Percentiles rank a stretch among this genome's conserved stretches.
Evolutionary conservation across 2,797 vertebrate genomes (phyloP).

Genomic region (Hyperoplus immaculatus): DNA sequence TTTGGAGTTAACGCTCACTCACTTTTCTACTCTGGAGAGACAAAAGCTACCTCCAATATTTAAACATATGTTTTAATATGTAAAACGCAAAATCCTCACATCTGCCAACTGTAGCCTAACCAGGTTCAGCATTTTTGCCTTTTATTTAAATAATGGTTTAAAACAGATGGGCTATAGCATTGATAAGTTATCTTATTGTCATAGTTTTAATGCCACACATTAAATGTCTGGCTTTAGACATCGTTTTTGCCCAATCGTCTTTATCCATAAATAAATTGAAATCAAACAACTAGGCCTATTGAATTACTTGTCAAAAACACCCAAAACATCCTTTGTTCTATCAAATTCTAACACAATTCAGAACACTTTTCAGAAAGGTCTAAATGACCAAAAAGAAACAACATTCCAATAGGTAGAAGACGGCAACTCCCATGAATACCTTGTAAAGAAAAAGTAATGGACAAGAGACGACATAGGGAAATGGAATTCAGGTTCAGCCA

Average conservation of each 20-base stretch:
- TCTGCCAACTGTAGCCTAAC: too few relatives aligned
- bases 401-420: not conserved
- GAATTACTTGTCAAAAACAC: not conserved
- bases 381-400: not conserved
- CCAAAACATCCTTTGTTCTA: not conserved
- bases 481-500: constrained; percentile 4
- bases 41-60: not conserved
- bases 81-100: too few relatives aligned
- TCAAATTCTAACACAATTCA: too few relatives aligned
- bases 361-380: too few relatives aligned
- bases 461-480: not conserved
- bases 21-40: not conserved
- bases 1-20: not conserved
- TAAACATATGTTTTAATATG: too few relatives aligned
- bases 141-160: not conserved
- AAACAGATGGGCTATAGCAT: not conserved
- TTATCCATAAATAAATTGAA: not conserved
- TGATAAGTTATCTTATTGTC: not conserved
- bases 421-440: not conserved
- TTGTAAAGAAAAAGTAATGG: not conserved
- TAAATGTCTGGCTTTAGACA: not conserved
- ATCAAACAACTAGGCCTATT: not conserved
- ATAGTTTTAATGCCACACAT: not conserved
- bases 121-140: too few relatives aligned
- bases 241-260: not conserved